Conservation (phyloP, 2,888 invertebrate species). For the Eledone cirrhosa region DNA sequence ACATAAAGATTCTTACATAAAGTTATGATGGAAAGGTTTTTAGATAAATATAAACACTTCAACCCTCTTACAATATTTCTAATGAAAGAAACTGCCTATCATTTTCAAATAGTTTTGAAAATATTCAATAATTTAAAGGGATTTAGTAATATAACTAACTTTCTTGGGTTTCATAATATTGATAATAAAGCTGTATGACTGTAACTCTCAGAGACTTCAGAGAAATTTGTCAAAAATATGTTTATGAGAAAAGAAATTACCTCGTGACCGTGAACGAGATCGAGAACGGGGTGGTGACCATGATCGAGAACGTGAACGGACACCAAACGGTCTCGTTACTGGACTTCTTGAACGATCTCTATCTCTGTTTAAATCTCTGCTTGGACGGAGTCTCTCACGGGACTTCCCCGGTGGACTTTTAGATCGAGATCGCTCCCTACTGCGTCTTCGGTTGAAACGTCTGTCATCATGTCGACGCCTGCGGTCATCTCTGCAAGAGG, state of each 20-base stretch:
- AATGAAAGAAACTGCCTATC: no score
- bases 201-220: not conserved
- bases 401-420: constrained; percentile 61
- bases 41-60: no score
- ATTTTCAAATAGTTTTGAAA: no score
- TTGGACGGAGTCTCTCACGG: constrained; percentile 32
- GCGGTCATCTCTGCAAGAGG: constrained; percentile 41
- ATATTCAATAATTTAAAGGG: no score
- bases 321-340: constrained; percentile 27
- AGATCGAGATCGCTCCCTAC: constrained; percentile 67
- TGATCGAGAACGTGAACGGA: constrained; percentile 56
- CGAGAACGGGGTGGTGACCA: constrained; percentile 49
- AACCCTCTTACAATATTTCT: no score
- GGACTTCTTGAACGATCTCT: constrained; percentile 24
- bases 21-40: no score
- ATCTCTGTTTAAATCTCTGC: constrained; percentile 57
- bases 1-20: no score
- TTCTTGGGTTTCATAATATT: no score
- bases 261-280: constrained; percentile 42
- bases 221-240: not conserved
- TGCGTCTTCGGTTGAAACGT: constrained; percentile 41
- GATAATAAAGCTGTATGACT: no score
- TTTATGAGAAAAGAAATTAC: constrained; percentile 21
- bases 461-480: constrained; percentile 43
- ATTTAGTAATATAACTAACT: no score